These are phyloP conservation scores for Anticlea derivata DNA, from an alignment of 2,888 invertebrate genomes.

Conservation along the genomic window DNA sequence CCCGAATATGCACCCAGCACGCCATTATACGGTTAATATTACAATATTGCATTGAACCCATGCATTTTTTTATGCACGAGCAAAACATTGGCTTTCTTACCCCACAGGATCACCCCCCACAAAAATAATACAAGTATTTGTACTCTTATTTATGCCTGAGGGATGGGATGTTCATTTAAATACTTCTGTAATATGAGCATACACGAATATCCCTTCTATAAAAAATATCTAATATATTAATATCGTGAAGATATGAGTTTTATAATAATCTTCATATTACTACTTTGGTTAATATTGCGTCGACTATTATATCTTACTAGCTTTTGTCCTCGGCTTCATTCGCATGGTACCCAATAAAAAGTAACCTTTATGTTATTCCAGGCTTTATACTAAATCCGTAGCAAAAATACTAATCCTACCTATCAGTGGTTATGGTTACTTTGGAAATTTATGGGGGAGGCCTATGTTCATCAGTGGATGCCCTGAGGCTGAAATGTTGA, in stretches of 20 bases:
- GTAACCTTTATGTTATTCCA: too few species aligned
- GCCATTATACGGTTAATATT: slow-evolving; percentile 81
- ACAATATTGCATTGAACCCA: slow-evolving; percentile 79
- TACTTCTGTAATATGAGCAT: slow-evolving; percentile 51
- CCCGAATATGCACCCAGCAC: slow-evolving; percentile 65
- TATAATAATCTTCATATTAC: not conserved
- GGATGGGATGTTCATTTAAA: slow-evolving; percentile 65
- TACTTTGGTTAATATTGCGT: not conserved
- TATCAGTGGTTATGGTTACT: too few species aligned
- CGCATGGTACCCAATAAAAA: too few species aligned
- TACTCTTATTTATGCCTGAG: slow-evolving; percentile 67
- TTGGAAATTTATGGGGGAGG: too few species aligned
- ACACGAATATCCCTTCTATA: slow-evolving; percentile 12
- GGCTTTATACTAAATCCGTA: too few species aligned
- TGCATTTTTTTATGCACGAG: slow-evolving; percentile 73
- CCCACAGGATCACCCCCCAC: slow-evolving; percentile 67
- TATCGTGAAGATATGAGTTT: not conserved
- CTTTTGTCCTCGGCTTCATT: too few species aligned
- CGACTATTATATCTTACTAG: too few species aligned
- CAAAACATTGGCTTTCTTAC: slow-evolving; percentile 77
- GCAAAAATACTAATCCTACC: too few species aligned
- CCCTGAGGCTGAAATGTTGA: too few species aligned
- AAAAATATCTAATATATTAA: too few species aligned
- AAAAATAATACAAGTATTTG: slow-evolving; percentile 79
- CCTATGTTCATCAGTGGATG: too few species aligned